These are phyloP conservation scores for Scolopax rusticola DNA, from an alignment of 2,797 vertebrate species.

Conservation along the genomic window DNA sequence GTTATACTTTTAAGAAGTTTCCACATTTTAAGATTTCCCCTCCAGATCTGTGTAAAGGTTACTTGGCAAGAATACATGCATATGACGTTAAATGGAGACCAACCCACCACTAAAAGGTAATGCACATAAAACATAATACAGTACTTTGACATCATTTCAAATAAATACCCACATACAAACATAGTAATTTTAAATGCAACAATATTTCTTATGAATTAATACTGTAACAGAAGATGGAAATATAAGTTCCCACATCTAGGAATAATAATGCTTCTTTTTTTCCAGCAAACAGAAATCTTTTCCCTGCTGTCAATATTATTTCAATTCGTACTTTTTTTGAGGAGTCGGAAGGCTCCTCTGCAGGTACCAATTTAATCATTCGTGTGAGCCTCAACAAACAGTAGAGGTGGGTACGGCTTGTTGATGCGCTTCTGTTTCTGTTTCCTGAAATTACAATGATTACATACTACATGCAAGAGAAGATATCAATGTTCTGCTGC, in stretches of 20 bases:
- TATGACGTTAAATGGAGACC: slow-evolving; percentile 91
- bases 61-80: slow-evolving; percentile 95
- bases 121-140: slow-evolving; percentile 96
- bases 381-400: slow-evolving; percentile 84
- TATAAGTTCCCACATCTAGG: slow-evolving; percentile 91
- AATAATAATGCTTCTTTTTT: slow-evolving; percentile 88
- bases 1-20: slow-evolving; percentile 43
- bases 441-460: slow-evolving; percentile 96
- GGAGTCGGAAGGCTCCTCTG: slow-evolving; percentile 68
- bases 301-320: slow-evolving; percentile 56
- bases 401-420: slow-evolving; percentile 79
- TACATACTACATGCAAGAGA: slow-evolving; percentile 84
- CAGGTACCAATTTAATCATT: slow-evolving; percentile 81
- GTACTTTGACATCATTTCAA: slow-evolving; percentile 94
- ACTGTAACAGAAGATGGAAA: slow-evolving; percentile 95
- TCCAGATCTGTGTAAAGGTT: slow-evolving; percentile 90
- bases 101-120: slow-evolving; percentile 93
- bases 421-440: slow-evolving; percentile 90
- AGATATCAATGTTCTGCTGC: slow-evolving; percentile 75
- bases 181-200: slow-evolving; percentile 94
- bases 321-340: slow-evolving; percentile 78
- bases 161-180: slow-evolving; percentile 98
- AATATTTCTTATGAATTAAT: slow-evolving; percentile 94
- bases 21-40: not conserved
- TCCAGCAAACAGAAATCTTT: slow-evolving; percentile 99